Evolutionary conservation across 2,888 invertebrate genomes (phyloP).

Genomic region (Penaeus monodon): DNA sequence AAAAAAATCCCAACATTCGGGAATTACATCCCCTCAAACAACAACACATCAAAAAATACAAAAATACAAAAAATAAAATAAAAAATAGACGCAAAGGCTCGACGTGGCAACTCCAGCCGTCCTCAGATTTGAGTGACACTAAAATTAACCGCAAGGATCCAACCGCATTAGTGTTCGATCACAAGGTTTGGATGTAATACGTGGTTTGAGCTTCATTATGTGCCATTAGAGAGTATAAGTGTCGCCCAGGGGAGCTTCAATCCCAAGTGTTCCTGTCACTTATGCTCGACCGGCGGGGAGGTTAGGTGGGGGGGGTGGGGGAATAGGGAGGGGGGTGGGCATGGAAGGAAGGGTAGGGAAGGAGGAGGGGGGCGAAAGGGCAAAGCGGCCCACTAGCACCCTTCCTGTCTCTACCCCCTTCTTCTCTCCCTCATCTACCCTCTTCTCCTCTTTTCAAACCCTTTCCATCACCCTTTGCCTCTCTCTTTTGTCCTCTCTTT

Average conservation of each 20-base stretch:
- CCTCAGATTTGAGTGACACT: slow-evolving; percentile 36
- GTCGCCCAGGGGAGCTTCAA: slow-evolving; percentile 28
- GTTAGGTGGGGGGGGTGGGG: neutral
- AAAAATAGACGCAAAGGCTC: neutral
- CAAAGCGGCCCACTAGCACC: no score
- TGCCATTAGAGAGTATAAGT: slow-evolving; percentile 32
- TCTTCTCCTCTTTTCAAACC: no score
- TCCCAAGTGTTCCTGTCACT: slow-evolving; percentile 29
- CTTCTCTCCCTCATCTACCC: no score
- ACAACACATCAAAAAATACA: neutral
- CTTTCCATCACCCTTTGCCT: no score
- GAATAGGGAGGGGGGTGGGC: neutral
- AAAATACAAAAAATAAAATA: neutral
- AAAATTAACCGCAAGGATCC: slow-evolving; percentile 35
- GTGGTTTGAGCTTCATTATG: slow-evolving; percentile 30
- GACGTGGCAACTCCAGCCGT: neutral
- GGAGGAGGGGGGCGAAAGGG: no score
- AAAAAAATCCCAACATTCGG: no score
- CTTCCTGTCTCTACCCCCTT: no score
- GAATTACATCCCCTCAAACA: neutral
- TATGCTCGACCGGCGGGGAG: neutral
- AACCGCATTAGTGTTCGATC: slow-evolving; percentile 40
- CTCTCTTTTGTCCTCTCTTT: no score
- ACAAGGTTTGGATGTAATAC: slow-evolving; percentile 36
- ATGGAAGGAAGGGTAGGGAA: neutral